These are phyloP conservation scores for Archips xylosteana DNA, from an alignment of 2,888 invertebrate species.

Conservation along the genomic window DNA sequence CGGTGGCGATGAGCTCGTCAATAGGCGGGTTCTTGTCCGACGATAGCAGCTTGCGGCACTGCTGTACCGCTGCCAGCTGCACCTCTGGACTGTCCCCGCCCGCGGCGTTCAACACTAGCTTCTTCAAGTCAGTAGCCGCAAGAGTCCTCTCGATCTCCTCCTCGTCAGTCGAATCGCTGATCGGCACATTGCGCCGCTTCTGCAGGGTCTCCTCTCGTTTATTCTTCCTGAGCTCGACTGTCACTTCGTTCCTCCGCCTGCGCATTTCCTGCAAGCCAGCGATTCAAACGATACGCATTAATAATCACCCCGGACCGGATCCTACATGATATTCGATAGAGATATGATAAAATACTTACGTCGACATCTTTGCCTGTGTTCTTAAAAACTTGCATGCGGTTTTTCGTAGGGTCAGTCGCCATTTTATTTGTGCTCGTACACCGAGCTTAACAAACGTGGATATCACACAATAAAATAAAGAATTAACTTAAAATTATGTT, in stretches of 20 bases:
- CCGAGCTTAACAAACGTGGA: conserved; percentile 65
- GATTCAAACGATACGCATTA: conserved; percentile 32
- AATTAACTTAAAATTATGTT: conserved; percentile 73
- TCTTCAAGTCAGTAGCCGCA: conserved; percentile 90
- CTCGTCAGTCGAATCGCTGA: conserved; percentile 92
- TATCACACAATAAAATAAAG: conserved; percentile 78
- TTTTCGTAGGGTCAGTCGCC: conserved; percentile 92
- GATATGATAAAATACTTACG: conserved; percentile 87
- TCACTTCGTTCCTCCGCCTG: conserved; percentile 97
- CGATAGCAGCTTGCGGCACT: conserved; percentile 97
- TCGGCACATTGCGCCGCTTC: conserved; percentile 98
- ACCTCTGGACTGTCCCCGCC: conserved; percentile 91
- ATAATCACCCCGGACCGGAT: background rate
- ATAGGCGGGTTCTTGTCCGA: conserved; percentile 99
- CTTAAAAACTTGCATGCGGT: conserved; percentile 97
- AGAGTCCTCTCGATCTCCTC: conserved; percentile 90
- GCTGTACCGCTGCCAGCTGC: conserved; percentile 96
- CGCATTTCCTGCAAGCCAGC: conserved; percentile 94
- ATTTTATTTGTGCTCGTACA: conserved; percentile 86
- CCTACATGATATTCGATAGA: background rate
- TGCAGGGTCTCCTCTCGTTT: conserved; percentile 98
- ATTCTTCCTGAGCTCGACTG: conserved; percentile 98
- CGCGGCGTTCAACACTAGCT: conserved; percentile 94
- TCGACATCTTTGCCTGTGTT: conserved; percentile 99
- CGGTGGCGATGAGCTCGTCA: conserved; percentile 96